Percentiles rank a stretch among this genome's conserved stretches.
Evolutionary conservation across 35 echinoderm and acorn worm genomes (phyloP).

Genomic region (Patiria miniata): DNA sequence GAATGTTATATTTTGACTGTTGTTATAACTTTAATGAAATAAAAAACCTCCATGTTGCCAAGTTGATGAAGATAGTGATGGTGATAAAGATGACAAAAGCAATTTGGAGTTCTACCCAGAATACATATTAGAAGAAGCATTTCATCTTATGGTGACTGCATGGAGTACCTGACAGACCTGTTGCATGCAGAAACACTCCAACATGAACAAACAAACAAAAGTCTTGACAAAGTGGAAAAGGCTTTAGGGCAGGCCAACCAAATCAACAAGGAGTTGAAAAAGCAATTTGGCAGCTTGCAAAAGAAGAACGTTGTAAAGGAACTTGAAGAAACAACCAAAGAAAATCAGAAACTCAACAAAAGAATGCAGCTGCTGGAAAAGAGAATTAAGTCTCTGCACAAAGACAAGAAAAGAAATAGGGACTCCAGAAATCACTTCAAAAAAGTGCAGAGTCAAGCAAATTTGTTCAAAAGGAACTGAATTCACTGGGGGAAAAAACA

Average conservation of each 20-base stretch:
- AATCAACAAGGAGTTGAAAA: conserved; percentile 32
- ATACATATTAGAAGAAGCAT: background rate
- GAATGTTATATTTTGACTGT: too few relatives aligned
- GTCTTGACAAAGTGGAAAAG: background rate
- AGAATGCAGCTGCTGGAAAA: conserved; percentile 19
- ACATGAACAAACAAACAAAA: conserved; percentile 12
- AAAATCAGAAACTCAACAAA: conserved; percentile 37
- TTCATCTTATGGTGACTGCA: conserved; percentile 10
- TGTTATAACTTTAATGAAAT: too few relatives aligned
- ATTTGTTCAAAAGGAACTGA: background rate
- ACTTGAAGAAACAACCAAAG: background rate
- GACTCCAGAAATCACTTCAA: conserved; percentile 30
- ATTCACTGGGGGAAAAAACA: conserved; percentile 14
- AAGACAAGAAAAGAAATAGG: conserved; percentile 26
- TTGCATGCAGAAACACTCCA: conserved; percentile 11
- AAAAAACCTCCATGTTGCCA: too few relatives aligned
- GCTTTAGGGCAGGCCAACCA: background rate
- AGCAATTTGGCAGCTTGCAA: conserved; percentile 26
- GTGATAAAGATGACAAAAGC: background rate
- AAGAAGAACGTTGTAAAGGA: conserved; percentile 18
- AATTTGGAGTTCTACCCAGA: conserved; percentile 34
- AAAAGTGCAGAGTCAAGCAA: background rate
- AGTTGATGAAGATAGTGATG: too few relatives aligned
- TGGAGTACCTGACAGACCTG: conserved; percentile 29
- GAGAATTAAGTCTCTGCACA: too few relatives aligned